These are phyloP conservation scores for Tribolium castaneum DNA, from an alignment of 1,140 invertebrate species.

Conservation along the genomic window DNA sequence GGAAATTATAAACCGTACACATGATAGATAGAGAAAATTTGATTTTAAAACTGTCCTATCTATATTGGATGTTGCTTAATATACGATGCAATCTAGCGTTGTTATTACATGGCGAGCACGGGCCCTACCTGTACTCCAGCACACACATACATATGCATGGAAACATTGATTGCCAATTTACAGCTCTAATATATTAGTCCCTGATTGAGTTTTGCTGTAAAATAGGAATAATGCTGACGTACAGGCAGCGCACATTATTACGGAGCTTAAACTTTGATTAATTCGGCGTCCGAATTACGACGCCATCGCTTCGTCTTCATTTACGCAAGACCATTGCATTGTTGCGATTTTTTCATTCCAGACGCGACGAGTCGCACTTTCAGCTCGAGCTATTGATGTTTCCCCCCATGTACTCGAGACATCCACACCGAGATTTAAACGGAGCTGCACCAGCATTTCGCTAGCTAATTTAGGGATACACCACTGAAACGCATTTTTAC, in stretches of 20 bases:
- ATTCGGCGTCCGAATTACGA: slow-evolving; percentile 61
- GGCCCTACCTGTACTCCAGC: slow-evolving; percentile 51
- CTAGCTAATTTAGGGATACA: slow-evolving; percentile 19
- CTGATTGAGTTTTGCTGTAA: slow-evolving; percentile 66
- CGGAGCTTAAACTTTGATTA: slow-evolving; percentile 65
- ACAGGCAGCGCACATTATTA: slow-evolving; percentile 63
- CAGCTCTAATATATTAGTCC: slow-evolving; percentile 65
- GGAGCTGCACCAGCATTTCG: neutral
- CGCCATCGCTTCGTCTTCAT: slow-evolving; percentile 60
- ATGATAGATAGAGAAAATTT: slow-evolving; percentile 65
- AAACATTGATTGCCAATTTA: slow-evolving; percentile 66
- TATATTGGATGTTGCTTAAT: slow-evolving; percentile 64
- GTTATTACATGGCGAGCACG: slow-evolving; percentile 59
- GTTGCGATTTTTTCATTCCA: slow-evolving; percentile 10
- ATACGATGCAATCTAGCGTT: slow-evolving; percentile 64
- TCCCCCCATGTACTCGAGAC: slow-evolving; percentile 13
- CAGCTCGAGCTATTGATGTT: slow-evolving; percentile 14
- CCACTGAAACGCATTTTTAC: slow-evolving; percentile 11
- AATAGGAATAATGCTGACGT: slow-evolving; percentile 65
- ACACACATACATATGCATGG: slow-evolving; percentile 64
- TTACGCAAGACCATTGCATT: slow-evolving; percentile 43
- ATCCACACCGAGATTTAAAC: slow-evolving; percentile 1
- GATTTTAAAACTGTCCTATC: slow-evolving; percentile 64
- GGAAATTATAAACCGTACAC: slow-evolving; percentile 63
- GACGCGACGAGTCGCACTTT: neutral